Conservation (phyloP, 2,888 invertebrate genomes). For the Linyphia triangularis region DNA sequence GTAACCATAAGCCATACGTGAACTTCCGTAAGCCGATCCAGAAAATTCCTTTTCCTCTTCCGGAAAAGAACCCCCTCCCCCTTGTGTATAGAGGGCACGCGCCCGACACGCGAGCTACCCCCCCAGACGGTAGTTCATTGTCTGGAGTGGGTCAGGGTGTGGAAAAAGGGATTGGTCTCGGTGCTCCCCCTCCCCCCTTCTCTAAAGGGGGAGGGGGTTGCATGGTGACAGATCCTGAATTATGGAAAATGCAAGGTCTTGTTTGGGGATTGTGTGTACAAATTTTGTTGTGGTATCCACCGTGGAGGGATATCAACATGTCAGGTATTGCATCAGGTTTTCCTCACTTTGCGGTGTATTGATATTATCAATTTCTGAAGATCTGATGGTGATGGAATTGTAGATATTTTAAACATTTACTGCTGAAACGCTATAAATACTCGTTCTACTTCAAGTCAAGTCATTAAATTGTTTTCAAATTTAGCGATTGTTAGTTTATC, state of each 20-base stretch:
- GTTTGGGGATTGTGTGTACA: not conserved
- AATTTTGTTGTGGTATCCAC: not conserved
- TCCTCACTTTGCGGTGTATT: too few species aligned
- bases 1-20: not conserved
- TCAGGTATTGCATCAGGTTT: not conserved
- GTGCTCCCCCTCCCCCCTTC: not conserved
- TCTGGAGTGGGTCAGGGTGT: conserved; percentile 64
- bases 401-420: too few species aligned
- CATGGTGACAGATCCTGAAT: conserved; percentile 28
- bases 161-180: conserved; percentile 67
- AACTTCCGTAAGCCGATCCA: not conserved
- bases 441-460: too few species aligned
- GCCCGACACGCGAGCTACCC: conserved; percentile 67
- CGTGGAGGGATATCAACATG: not conserved
- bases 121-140: conserved; percentile 44
- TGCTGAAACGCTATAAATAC: too few species aligned
- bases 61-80: conserved; percentile 18
- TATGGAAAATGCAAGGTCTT: conserved; percentile 10
- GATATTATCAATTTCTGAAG: too few species aligned
- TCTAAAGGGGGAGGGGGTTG: not conserved
- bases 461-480: too few species aligned
- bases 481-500: too few species aligned
- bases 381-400: too few species aligned
- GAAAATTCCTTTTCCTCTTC: conserved; percentile 25
- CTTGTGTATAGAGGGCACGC: conserved; percentile 47